Conservation (phyloP, 2,113 vertebrate species). For the Plecotus auritus region DNA sequence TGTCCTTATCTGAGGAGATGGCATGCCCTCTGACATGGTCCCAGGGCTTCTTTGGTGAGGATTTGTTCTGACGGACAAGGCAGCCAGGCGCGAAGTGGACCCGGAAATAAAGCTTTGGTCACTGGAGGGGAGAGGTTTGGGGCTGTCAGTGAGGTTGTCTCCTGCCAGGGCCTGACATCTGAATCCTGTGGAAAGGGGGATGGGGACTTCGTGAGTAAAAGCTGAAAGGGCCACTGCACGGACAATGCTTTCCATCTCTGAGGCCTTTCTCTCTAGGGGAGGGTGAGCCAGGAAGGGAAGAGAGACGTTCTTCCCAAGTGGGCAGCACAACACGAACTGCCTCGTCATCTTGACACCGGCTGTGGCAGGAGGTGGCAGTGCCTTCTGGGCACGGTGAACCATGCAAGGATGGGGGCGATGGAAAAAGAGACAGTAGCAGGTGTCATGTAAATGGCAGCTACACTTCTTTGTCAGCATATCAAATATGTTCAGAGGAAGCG, state of each 20-base stretch:
- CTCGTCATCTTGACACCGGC: background rate
- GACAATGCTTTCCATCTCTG: background rate
- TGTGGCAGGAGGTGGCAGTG: background rate
- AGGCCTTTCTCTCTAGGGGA: background rate
- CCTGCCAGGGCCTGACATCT: background rate
- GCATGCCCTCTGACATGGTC: background rate
- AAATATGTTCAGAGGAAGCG: background rate
- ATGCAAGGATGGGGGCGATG: background rate
- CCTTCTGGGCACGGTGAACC: background rate
- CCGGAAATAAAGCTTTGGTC: background rate
- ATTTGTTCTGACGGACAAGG: background rate
- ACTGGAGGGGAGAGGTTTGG: background rate
- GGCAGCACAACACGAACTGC: no score
- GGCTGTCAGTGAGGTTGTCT: background rate
- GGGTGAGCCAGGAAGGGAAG: background rate
- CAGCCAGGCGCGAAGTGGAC: background rate
- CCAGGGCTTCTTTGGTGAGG: background rate
- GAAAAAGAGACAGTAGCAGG: background rate
- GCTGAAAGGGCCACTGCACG: background rate
- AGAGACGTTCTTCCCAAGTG: background rate
- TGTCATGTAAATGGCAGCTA: no score
- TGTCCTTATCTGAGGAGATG: background rate
- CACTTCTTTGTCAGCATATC: background rate
- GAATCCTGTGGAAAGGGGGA: background rate
- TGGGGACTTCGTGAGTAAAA: background rate